Evolutionary conservation across 2,888 invertebrate genomes (phyloP), one percentile per base, ranked within the genome.

Genomic region (Emmelina monodactyla): DNA sequence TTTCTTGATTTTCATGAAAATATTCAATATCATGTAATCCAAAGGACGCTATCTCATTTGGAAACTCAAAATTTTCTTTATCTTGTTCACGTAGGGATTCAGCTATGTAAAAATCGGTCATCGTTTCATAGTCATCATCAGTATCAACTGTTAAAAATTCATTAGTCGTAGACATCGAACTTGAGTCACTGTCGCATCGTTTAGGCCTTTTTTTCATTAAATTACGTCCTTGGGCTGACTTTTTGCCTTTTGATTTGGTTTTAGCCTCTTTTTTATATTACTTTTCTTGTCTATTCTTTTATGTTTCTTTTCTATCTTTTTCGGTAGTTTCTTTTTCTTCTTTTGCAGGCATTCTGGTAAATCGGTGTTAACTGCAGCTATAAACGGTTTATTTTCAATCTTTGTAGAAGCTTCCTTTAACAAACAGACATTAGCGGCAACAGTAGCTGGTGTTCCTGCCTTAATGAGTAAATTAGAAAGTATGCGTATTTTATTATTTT

Each of bases 91-190:
- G 16, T 16, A 31, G 15, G 16, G 15, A 31, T 31, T 31, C 31
- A 31, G 16, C 16, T 31, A 31, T 31, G 31, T 16, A 16, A 31
- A 15, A 31, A 16, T 31, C 31, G 15, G 14, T 4, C 16, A 31
- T 16, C 15, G 31, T 31, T 31, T 31, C 31, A 16, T 31, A 31
- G 15, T 31, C 31, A 13, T 31, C 31, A 16, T 16, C 16, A 11
- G 28, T 28, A 12, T 28, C 28, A 28, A n/a, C 28, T 28, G 28
- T 28, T 11, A 28, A 12, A 28, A 28, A 10, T 28, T 28, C 28
- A 28, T 28, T 28, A 28, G n/a, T n/a, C n/a, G n/a, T n/a, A 28
- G 12, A 33, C 19, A n/a, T 33, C 11, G 28, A 33, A 33, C 33
- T 33, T 3, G 28, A 33, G 13, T 28, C 10, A 14, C 33, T 19